Evolutionary conservation across 2,888 invertebrate species (phyloP), one percentile per base, ranked within the genome.

Genomic region (Epistrophella euchroma): DNA sequence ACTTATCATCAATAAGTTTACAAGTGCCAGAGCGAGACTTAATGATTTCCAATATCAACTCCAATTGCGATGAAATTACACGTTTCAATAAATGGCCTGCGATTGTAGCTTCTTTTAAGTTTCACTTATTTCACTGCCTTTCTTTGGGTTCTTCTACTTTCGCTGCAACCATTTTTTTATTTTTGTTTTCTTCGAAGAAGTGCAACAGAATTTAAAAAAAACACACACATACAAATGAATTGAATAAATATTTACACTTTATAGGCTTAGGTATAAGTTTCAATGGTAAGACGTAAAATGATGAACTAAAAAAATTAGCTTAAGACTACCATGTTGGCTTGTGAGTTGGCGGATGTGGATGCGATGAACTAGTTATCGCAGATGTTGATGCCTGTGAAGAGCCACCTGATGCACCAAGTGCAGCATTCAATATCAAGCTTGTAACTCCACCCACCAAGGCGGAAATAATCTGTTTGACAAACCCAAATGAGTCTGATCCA

Each of bases 321-420:
- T 77, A 79, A 55, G 15, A 55, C 71, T 88, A 71, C 87, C 85
- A 87, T 50, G 64, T 52, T 22, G 84, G 77, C 55, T 84, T 77
- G 32, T 81, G 75, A 6, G 58, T 58, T n/a, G 35, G 68, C 17
- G 77, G 78, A 1, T 79, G 74, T 2, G 70, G 86, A 15, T 82
- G 82, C 2, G 89, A 89, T 6, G 89, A 90, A 56, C 88, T 89
- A 32, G 89, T 82, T 17, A 90, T 89, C 6, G 90, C 75, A 0
- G 90, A 88, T 5, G 90, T 85, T 4, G 91, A 90, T 2, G 92
- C 92, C 43, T 91, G 89, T 0, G 92, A 92, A 6, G 91, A 90
- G 1, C 92, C 92, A 4, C 91, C 91, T 0, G 91, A 91, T n/a
- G 92, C 91, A 0, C 92, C 92, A 22, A 92, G 32, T 0, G 91